Evolutionary conservation across 1,140 invertebrate genomes (phyloP).

Genomic region (Bombus breviceps): DNA sequence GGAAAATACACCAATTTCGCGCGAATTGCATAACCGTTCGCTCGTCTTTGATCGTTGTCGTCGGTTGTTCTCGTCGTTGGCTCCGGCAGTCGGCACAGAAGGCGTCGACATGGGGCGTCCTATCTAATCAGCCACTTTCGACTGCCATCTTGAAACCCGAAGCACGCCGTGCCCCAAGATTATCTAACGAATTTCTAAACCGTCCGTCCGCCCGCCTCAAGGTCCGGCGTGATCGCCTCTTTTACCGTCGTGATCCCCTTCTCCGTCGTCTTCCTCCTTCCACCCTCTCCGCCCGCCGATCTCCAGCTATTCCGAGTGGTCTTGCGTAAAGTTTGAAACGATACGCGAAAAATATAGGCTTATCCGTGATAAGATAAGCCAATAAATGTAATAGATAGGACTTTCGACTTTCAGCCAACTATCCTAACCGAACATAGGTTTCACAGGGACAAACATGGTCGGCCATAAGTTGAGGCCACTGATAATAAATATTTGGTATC

Average conservation of each 20-base stretch:
- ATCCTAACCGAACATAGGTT: not conserved
- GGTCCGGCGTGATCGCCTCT: conserved; percentile 34
- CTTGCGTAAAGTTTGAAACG: conserved; percentile 62
- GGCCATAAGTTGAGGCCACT: no score
- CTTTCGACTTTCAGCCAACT: conserved; percentile 3
- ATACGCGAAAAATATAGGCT: conserved; percentile 55
- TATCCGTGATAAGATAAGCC: conserved; percentile 60
- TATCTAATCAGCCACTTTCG: conserved; percentile 76
- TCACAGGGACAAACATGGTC: not conserved
- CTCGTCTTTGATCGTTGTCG: not conserved
- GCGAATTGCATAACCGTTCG: conserved; percentile 35
- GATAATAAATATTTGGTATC: no score
- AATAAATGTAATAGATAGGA: conserved; percentile 57
- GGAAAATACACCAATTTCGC: conserved; percentile 42
- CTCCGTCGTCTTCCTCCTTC: not conserved
- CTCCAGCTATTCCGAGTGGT: conserved; percentile 22
- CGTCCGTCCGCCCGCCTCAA: conserved; percentile 45
- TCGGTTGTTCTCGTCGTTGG: not conserved
- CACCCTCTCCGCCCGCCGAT: not conserved
- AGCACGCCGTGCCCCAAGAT: conserved; percentile 52
- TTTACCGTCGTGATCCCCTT: not conserved
- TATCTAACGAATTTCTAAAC: conserved; percentile 72
- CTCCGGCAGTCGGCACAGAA: conserved; percentile 17
- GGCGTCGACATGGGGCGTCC: conserved; percentile 56
- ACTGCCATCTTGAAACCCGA: conserved; percentile 74